Evolutionary conservation across 2,888 invertebrate genomes (phyloP), one percentile per base, ranked within the genome.

Genomic region (Atrina japonica): DNA sequence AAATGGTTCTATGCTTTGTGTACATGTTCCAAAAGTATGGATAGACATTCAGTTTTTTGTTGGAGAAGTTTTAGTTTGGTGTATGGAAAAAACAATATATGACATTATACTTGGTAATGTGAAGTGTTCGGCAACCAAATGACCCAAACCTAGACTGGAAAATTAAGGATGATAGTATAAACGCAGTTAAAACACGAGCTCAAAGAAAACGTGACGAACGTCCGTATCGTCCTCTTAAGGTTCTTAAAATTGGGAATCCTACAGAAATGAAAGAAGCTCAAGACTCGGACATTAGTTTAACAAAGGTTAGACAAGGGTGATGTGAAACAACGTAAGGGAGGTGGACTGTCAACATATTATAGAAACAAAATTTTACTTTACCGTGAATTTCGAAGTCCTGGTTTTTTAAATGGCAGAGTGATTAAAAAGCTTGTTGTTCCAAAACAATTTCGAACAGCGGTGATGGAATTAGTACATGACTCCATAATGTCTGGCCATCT

Each of bases 71-170:
- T 11, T 55, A 27, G 76, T 71, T 11, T 59, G 49, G 69, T 71
- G 74, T 50, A 63, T 77, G 50, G 65, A 74, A 35, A 21, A 47
- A 18, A 67, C 71, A 9, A 16, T 70, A 7, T 71, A 66, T 58
- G 74, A 74, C 58, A 16, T 74, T 9, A 66, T 76, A 14, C 21
- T 74, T 23, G 74, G 74, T 2, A 77, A 77, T 61, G 50, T 74
- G 0, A 30, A 53, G 0, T 59, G 43, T 35, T 35, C 11, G 35
- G 11, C 35, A 7, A 5, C 35, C 11, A 35, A 35, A 35, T 11
- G 6, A 7, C 35, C 11, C 35, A 16, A 53, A 59, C 11, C 58
- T 41, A n/a, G 5, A 11, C 21, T 23, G 14, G 25, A 16, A 14
- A 25, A 16, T 35, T 18, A 27, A 29, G 1, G 16, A 7, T 5